Base-by-base conservation (phyloP, 2,113 vertebrate genomes). In the Carassius carassius region DNA sequence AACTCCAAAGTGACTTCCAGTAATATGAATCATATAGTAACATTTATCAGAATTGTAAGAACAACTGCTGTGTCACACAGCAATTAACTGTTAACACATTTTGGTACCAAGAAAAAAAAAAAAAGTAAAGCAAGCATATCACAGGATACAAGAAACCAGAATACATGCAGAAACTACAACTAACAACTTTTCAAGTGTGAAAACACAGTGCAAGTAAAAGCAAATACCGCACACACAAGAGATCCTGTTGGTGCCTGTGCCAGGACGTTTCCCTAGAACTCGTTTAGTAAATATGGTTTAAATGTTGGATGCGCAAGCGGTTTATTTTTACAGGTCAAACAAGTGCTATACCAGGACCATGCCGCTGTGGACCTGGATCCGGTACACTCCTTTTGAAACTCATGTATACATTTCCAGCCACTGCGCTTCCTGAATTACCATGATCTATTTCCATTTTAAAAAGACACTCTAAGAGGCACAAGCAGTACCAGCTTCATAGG, bases 401-500 rank as follows among this genome's bases (percentile, higher is more conserved):
- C 25, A 51, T 32, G 73, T 51, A 35, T 35, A 21, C 35, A 77
- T 19, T 58, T 77, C 51, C 25, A 35, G 75, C 23, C 75, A 77
- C 75, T 35, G 44, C 47, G 32, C 16, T 35, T 77, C 51, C 75
- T 56, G 51, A 58, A 77, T 56, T 58, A 35, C 10, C 25, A 32
- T 56, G 25, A 77, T 76, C 32, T 41, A 72, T 41, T 72, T 41
- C 19, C 69, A 72, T 4, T 72, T 72, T n/a, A 35, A 72, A 41
- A 67, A 72, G 32, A 10, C 32, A 41, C 69, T 44, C 19, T 41
- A 19, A 70, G 9, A 17, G 23, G 47, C 17, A 75, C 44, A 51
- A 51, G 44, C 51, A 25, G 73, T 25, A 75, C 73, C 73, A 76
- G 47, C 19, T 75, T 74, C n/a, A 74, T 41, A 74, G n/a, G n/a